Conservation (phyloP, 2,113 vertebrate genomes). For the Rhinolophus sinicus region DNA sequence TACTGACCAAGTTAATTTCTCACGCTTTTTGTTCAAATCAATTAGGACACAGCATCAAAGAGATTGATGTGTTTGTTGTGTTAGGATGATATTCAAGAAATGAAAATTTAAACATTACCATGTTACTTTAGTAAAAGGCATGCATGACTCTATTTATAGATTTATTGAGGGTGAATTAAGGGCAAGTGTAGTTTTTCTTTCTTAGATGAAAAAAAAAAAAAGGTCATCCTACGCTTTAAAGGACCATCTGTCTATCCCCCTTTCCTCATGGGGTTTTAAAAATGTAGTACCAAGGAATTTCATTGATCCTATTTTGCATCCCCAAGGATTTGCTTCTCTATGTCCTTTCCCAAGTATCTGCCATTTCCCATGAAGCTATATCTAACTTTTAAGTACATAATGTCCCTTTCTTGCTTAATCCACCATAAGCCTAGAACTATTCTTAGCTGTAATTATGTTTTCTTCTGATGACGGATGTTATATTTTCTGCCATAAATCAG, state of each 20-base stretch:
- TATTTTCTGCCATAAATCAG: background rate
- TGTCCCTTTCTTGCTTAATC: conserved; percentile 60
- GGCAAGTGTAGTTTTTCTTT: conserved; percentile 49
- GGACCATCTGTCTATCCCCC: conserved; percentile 56
- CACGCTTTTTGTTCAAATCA: background rate
- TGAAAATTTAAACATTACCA: background rate
- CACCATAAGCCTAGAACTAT: conserved; percentile 24
- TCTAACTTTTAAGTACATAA: conserved; percentile 52
- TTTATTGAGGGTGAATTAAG: conserved; percentile 66
- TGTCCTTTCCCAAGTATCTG: conserved; percentile 69
- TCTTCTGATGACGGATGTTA: conserved; percentile 7
- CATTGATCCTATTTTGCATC: conserved; percentile 71
- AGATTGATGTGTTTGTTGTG: background rate
- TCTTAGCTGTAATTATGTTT: conserved; percentile 60
- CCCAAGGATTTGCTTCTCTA: conserved; percentile 57
- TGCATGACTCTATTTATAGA: background rate
- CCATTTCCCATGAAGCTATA: conserved; percentile 74
- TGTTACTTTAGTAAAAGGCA: conserved; percentile 1
- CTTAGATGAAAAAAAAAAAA: background rate
- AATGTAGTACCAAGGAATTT: conserved; percentile 65
- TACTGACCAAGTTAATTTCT: background rate
- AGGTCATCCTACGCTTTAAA: conserved; percentile 44
- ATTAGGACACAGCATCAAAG: background rate
- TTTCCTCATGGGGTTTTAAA: conserved; percentile 68
- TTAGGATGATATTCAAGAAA: background rate